Percentiles rank a stretch among this genome's conserved stretches.
Evolutionary conservation across 2,888 invertebrate species (phyloP).

Genomic region (Caenorhabditis afra): DNA sequence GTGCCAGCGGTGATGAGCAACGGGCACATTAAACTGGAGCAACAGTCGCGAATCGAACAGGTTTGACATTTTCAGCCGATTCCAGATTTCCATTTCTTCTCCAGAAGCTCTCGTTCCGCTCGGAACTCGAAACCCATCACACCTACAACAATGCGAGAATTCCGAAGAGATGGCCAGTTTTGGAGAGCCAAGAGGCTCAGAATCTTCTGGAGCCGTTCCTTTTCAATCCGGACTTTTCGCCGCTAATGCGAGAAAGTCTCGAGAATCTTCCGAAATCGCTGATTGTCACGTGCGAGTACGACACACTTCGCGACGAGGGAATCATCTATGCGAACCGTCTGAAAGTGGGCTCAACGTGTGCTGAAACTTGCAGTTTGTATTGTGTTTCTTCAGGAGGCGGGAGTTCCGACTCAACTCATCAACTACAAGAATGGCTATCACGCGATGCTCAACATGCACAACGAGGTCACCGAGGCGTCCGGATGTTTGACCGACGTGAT

Average conservation of each 20-base stretch:
- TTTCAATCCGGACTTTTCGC: constrained; percentile 79
- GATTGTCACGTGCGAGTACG: constrained; percentile 81
- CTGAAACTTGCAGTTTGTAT: neutral
- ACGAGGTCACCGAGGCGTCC: constrained; percentile 64
- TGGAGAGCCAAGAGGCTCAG: constrained; percentile 50
- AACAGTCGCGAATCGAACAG: constrained; percentile 32
- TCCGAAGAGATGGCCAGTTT: constrained; percentile 28
- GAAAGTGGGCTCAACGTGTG: constrained; percentile 59
- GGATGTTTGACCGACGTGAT: constrained; percentile 45
- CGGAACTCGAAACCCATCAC: constrained; percentile 15
- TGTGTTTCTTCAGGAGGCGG: constrained; percentile 52
- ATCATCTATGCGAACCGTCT: constrained; percentile 81
- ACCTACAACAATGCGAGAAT: constrained; percentile 46
- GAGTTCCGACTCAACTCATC: constrained; percentile 74
- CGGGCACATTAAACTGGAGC: constrained; percentile 60
- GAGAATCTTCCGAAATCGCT: constrained; percentile 79
- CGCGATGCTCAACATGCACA: constrained; percentile 74
- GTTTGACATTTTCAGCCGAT: constrained; percentile 12
- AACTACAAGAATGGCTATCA: constrained; percentile 73
- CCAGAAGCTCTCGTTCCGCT: constrained; percentile 15
- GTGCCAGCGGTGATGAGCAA: constrained; percentile 62
- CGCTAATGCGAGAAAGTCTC: constrained; percentile 79
- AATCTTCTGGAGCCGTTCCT: constrained; percentile 63
- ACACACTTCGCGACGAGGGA: constrained; percentile 81
- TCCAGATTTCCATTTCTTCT: neutral